Percentiles rank a stretch among this genome's conserved stretches.
These are phyloP conservation scores for Nothoprocta pentlandii DNA, from an alignment of 2,113 vertebrate species.

Conservation along the genomic window DNA sequence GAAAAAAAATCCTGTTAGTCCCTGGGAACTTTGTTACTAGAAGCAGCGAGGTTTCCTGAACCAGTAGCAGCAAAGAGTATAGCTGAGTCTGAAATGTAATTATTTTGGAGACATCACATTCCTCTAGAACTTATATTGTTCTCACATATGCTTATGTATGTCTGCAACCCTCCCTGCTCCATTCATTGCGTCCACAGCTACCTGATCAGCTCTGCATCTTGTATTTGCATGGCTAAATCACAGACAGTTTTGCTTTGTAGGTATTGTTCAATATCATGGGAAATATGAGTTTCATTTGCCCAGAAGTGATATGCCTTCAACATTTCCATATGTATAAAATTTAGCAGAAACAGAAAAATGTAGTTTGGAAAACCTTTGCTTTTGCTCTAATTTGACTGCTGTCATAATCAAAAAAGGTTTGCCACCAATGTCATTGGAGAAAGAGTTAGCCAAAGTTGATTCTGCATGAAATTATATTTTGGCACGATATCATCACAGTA, in stretches of 20 bases:
- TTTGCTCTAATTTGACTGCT: not conserved
- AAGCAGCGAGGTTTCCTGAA: not conserved
- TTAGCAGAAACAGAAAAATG: not conserved
- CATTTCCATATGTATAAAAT: not conserved
- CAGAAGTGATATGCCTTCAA: not conserved
- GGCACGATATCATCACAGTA: not conserved
- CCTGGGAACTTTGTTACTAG: not conserved
- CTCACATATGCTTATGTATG: not conserved
- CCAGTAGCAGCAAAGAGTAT: not conserved
- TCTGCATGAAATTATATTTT: not conserved
- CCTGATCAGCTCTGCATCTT: not conserved
- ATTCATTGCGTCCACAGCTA: not conserved
- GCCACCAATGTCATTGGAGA: not conserved
- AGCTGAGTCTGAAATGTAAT: not conserved
- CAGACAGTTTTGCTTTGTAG: not conserved
- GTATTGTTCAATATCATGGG: not conserved
- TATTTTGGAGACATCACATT: not conserved
- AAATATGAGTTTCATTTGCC: not conserved
- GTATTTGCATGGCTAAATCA: rapidly evolving
- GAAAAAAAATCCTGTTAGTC: not conserved
- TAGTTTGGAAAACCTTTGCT: not conserved
- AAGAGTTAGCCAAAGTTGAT: not conserved
- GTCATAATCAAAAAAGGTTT: not conserved
- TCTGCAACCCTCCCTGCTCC: not conserved
- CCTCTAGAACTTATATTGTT: not conserved